Percentiles rank a stretch among this genome's conserved stretches.
Evolutionary conservation across 2,797 vertebrate species (phyloP).

Genomic region (Anguilla pacifica): DNA sequence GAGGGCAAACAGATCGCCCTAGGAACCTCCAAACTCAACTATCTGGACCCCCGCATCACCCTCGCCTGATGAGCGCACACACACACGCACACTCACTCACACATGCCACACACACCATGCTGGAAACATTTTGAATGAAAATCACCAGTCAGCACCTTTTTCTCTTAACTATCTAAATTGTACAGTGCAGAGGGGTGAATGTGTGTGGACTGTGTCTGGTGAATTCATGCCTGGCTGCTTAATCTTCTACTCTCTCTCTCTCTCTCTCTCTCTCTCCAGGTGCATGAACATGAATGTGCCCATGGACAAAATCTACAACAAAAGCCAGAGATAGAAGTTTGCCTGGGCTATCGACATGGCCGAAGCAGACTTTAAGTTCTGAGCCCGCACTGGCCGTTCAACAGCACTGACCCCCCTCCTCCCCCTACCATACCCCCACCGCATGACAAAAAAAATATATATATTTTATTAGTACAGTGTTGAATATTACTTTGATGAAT

Average conservation of each 20-base stretch:
- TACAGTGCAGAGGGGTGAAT: not conserved
- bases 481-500: too few species aligned
- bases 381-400: not conserved
- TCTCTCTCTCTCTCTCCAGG: constrained; percentile 58
- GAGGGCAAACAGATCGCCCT: constrained; percentile 83
- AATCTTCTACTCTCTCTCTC: too few species aligned
- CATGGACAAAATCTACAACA: constrained; percentile 82
- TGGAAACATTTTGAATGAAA: too few species aligned
- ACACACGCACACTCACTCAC: not conserved
- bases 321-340: constrained; percentile 77
- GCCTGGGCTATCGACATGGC: constrained; percentile 84
- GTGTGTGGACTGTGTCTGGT: not conserved
- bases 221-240: not conserved
- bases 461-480: too few species aligned
- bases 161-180: too few species aligned
- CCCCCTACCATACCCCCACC: too few species aligned
- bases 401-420: too few species aligned
- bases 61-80: constrained; percentile 75
- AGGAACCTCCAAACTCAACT: constrained; percentile 83
- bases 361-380: constrained; percentile 74
- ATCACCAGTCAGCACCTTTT: too few species aligned
- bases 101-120: too few species aligned
- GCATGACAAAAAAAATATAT: too few species aligned
- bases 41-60: constrained; percentile 79
- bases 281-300: constrained; percentile 74